A percentile compares a stretch with the other conserved stretches of the same genome.
Conservation (phyloP, 2,797 vertebrate genomes). For the Percopsis omiscomaycus region DNA sequence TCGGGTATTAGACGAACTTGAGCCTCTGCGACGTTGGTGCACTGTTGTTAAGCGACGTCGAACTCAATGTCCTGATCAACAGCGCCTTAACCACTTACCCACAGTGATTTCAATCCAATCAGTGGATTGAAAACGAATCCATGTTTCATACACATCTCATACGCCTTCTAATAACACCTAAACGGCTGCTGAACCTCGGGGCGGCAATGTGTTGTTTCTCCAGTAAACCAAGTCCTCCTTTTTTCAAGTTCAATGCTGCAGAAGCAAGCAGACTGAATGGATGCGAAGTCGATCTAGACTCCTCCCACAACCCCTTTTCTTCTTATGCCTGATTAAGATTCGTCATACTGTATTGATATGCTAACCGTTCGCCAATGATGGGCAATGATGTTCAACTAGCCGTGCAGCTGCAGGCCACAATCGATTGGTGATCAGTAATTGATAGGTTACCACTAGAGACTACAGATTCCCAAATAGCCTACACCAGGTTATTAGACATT, state of each 20-base stretch:
- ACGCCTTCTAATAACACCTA: conserved; percentile 3
- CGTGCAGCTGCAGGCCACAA: neutral
- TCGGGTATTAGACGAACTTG: conserved; percentile 55
- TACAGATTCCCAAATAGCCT: no score
- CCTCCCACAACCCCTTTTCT: conserved; percentile 51
- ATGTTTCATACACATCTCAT: conserved; percentile 47
- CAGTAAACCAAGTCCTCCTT: conserved; percentile 20
- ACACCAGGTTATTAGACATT: no score
- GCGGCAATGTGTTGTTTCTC: conserved; percentile 23
- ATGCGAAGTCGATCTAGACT: conserved; percentile 70
- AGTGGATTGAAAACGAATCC: conserved; percentile 33
- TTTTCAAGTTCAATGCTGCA: conserved; percentile 70
- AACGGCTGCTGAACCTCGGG: conserved; percentile 19
- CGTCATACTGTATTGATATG: conserved; percentile 27
- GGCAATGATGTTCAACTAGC: conserved; percentile 8
- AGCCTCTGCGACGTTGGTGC: conserved; percentile 39
- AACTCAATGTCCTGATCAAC: conserved; percentile 50
- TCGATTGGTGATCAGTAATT: conserved; percentile 1
- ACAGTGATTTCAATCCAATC: conserved; percentile 35
- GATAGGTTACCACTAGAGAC: neutral
- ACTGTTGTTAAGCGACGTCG: conserved; percentile 53
- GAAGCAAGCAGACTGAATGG: conserved; percentile 71
- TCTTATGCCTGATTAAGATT: conserved; percentile 50
- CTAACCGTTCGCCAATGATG: conserved; percentile 18
- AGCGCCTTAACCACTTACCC: conserved; percentile 48